Conservation (phyloP, 2,113 vertebrate species). For the Plestiodon gilberti region DNA sequence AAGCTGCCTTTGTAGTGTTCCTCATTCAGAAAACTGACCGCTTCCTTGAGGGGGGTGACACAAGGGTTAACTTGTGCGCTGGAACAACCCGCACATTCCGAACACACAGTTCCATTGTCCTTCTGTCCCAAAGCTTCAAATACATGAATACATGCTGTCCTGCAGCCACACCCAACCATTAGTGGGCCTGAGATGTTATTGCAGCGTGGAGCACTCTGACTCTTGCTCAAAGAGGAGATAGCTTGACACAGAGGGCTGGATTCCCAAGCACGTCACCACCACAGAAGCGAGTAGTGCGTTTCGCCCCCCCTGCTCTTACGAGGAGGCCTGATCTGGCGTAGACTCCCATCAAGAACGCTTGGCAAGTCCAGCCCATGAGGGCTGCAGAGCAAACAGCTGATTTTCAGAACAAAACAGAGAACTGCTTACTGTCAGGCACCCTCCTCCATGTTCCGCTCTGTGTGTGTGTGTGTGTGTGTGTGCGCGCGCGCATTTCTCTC, state of each 20-base stretch:
- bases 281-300: too few relatives aligned
- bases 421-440: background rate
- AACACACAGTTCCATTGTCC: slow-evolving; percentile 9
- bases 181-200: background rate
- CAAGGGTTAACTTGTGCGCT: background rate
- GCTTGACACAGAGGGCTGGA: too few relatives aligned
- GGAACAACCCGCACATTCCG: background rate
- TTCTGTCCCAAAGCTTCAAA: background rate
- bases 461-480: too few relatives aligned
- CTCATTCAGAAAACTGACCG: too few relatives aligned
- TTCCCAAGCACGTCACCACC: background rate
- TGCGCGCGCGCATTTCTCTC: too few relatives aligned
- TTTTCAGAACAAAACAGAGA: background rate
- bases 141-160: background rate
- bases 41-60: too few relatives aligned
- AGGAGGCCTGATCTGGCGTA: background rate
- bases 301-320: background rate
- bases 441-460: background rate
- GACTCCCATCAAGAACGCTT: too few relatives aligned
- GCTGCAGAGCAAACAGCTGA: too few relatives aligned
- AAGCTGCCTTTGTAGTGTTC: background rate
- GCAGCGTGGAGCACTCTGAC: rapidly evolving
- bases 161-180: background rate
- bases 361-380: background rate
- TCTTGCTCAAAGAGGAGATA: background rate